These are phyloP conservation scores for Bicyclus anynana DNA, from an alignment of 1,140 invertebrate species.

Conservation along the genomic window DNA sequence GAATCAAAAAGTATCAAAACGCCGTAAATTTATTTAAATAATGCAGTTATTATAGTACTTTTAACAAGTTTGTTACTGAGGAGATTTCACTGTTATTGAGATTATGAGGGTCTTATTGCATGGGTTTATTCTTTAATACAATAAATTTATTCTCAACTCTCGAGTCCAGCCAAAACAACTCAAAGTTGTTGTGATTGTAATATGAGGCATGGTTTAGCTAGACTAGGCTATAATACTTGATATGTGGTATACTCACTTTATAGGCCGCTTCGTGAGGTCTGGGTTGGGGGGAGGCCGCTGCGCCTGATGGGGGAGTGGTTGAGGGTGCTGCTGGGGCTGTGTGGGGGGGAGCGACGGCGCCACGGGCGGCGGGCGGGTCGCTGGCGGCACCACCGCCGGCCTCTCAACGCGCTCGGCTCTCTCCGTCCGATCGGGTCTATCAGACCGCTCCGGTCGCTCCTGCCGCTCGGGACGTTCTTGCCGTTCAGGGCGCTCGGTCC, in stretches of 20 bases:
- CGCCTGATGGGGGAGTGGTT: conserved; percentile 42
- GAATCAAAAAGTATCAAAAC: no score
- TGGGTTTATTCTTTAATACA: no score
- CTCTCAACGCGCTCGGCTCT: conserved; percentile 39
- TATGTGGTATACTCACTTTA: conserved; percentile 78
- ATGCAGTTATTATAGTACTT: no score
- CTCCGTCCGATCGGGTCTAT: conserved; percentile 34
- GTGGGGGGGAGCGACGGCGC: conserved; percentile 28
- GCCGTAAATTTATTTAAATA: no score
- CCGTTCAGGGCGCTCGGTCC: conserved; percentile 42
- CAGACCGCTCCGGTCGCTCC: conserved; percentile 38
- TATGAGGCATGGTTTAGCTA: no score
- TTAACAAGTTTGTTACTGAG: no score
- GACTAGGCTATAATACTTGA: no score
- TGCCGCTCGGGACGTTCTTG: conserved; percentile 34
- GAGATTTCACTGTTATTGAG: no score
- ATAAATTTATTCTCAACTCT: no score
- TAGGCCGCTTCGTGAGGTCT: conserved; percentile 83
- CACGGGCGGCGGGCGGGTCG: conserved; percentile 31
- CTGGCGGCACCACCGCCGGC: conserved; percentile 37
- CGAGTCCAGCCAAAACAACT: no score
- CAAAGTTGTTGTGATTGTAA: no score
- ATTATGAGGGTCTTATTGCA: no score
- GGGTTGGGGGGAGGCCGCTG: conserved; percentile 75
- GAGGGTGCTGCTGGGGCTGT: conserved; percentile 41